These are phyloP conservation scores for Tethya wilhelma DNA, from an alignment of 37 sponge, comb jelly and placozoan genomes.

Conservation along the genomic window DNA sequence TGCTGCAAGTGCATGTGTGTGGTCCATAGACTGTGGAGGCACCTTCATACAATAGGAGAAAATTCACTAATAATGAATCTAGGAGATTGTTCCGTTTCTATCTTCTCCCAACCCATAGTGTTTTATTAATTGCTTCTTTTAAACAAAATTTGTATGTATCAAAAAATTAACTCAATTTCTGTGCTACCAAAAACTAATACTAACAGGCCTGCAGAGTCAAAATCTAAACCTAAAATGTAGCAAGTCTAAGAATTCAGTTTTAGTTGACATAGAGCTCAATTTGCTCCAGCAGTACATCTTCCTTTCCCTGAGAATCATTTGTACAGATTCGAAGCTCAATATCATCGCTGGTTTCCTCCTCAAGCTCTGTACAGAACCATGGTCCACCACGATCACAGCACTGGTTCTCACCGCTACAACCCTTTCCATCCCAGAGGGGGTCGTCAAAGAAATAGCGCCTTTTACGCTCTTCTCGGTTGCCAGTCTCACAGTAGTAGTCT, in stretches of 20 bases:
- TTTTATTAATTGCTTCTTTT: too few relatives aligned
- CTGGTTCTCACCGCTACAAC: background rate
- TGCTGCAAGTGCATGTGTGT: constrained; percentile 86
- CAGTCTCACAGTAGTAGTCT: constrained; percentile 4
- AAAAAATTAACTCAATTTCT: too few relatives aligned
- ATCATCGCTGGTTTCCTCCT: background rate
- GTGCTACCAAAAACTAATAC: too few relatives aligned
- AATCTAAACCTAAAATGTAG: too few relatives aligned
- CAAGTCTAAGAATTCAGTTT: too few relatives aligned
- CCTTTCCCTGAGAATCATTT: background rate
- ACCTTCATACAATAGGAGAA: constrained; percentile 92
- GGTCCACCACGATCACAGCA: background rate
- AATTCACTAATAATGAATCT: too few relatives aligned
- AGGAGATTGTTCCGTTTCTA: too few relatives aligned
- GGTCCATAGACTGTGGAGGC: constrained; percentile 95
- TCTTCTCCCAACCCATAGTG: too few relatives aligned
- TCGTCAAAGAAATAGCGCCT: background rate
- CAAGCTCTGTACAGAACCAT: background rate
- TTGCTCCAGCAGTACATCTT: background rate
- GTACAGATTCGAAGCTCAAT: background rate
- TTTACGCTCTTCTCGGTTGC: background rate
- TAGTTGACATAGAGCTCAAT: too few relatives aligned
- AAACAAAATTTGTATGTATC: too few relatives aligned
- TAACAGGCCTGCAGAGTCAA: too few relatives aligned
- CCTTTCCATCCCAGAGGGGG: too few relatives aligned